Evolutionary conservation across 2,113 vertebrate genomes (phyloP).

Genomic region (Sakesphorus luctuosus): DNA sequence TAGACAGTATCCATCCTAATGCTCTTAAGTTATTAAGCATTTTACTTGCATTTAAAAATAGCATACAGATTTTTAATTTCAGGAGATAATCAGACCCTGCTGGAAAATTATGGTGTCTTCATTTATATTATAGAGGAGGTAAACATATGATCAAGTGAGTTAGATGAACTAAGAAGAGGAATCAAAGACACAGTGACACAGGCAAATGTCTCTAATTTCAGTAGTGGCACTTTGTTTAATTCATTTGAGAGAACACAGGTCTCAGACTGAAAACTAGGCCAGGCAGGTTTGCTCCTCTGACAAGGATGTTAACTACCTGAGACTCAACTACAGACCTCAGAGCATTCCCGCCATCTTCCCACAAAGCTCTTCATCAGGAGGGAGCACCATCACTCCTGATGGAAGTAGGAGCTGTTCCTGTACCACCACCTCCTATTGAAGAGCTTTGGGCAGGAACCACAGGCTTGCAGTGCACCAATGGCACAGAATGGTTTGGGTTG

Average conservation of each 20-base stretch:
- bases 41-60: slow-evolving; percentile 6
- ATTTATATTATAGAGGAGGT: not conserved
- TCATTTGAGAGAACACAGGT: not conserved
- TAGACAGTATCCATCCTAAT: not conserved
- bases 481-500: not conserved
- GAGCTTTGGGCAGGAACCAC: not conserved
- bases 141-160: not conserved
- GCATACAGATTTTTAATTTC: not conserved
- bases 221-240: not conserved
- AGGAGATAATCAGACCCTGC: not conserved
- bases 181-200: not conserved
- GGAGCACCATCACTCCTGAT: not conserved
- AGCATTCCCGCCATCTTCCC: not conserved
- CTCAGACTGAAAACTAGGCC: not conserved
- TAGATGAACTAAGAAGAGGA: not conserved
- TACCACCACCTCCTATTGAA: rapidly evolving
- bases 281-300: not conserved
- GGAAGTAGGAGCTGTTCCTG: too few species aligned
- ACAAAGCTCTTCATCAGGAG: not conserved
- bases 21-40: not conserved
- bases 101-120: rapidly evolving
- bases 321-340: not conserved
- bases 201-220: not conserved
- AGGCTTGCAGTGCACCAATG: rapidly evolving
- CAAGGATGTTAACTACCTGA: not conserved